Evolutionary conservation across 2,888 invertebrate genomes (phyloP).

Genomic region (Automeris io): DNA sequence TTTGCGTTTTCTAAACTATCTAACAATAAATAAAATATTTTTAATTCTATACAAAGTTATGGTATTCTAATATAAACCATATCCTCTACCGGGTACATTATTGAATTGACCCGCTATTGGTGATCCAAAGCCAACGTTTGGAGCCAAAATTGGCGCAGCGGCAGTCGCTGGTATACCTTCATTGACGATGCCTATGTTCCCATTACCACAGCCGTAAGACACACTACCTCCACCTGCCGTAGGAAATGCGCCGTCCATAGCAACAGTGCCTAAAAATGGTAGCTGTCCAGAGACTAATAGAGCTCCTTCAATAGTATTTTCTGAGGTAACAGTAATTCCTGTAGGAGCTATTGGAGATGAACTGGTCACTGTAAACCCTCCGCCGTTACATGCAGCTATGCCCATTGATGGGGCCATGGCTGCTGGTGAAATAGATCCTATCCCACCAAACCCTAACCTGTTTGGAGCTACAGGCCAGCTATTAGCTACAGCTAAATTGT

Average conservation of each 20-base stretch:
- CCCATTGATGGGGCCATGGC: constrained; percentile 6
- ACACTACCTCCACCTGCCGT: constrained; percentile 14
- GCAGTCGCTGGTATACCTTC: constrained; percentile 3
- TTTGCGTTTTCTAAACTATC: too few species aligned
- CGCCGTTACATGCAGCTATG: constrained; percentile 6
- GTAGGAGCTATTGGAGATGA: constrained; percentile 9
- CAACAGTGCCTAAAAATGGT: constrained; percentile 14
- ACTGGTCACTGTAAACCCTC: constrained; percentile 8
- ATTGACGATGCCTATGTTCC: constrained; percentile 6
- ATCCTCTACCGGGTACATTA: not conserved
- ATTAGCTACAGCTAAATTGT: constrained; percentile 1
- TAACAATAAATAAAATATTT: not conserved
- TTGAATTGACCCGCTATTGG: constrained; percentile 1
- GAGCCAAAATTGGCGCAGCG: not conserved
- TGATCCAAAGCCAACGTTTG: not conserved
- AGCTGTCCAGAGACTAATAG: constrained; percentile 16
- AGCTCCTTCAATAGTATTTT: constrained; percentile 14
- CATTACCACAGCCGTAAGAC: constrained; percentile 15
- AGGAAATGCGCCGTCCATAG: constrained; percentile 10
- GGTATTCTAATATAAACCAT: not conserved
- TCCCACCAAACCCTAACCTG: not conserved
- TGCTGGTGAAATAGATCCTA: constrained; percentile 3
- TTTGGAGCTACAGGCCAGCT: constrained; percentile 1
- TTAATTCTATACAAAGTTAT: not conserved
- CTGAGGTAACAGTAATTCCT: constrained; percentile 6